Base-by-base conservation (phyloP, 1,140 invertebrate genomes). In the Aphelinus atriplicis region DNA sequence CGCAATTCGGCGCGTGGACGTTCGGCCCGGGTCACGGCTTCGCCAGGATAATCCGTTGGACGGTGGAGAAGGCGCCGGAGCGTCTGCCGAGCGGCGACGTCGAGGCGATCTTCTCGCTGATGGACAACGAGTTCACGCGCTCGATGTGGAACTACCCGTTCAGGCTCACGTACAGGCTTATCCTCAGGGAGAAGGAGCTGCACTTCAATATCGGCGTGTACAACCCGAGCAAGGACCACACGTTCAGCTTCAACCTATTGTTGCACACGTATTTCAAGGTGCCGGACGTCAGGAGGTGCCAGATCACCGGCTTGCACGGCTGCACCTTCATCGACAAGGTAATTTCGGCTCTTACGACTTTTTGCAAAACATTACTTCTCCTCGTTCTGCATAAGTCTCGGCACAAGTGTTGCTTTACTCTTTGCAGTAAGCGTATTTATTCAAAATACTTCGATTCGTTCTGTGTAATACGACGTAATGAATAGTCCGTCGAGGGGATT, bases 251-350 rank as follows among this genome's bases (percentile, higher is more conserved):
- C 88, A 97, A 97, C 87, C 90, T 97, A 84, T 88, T 98, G 50
- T 88, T 98, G 78, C 96, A 98, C 86, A 98, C 96, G 6, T 98
- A 98, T 89, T 95, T 98, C 85, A 97, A 96, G 90, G 95, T 97
- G 78, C 95, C 96, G 62, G 96, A 98, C 87, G 96, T 98, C 3
- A 90, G 94, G 55, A 91, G 95, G 71, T 96, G 95, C 82, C 94
- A 95, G 88, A 94, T 98, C 78, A 95, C 94, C 58, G 96, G 96
- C 51, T 90, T 98, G 79, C 93, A 97, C 82, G 95, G 95, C 50
- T 95, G 95, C 81, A 95, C 93, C 81, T 98, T 95, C 86, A 93
- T 97, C 79, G 97, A 98, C 85, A 98, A 98, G 92, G 96, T 97
- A 63, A 26, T 26, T 26, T 26, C 26, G 26, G 26, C 26, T 26